Evolutionary conservation across 64 coral and sea anemone genomes (phyloP).

Genomic region (Stylophora pistillata): DNA sequence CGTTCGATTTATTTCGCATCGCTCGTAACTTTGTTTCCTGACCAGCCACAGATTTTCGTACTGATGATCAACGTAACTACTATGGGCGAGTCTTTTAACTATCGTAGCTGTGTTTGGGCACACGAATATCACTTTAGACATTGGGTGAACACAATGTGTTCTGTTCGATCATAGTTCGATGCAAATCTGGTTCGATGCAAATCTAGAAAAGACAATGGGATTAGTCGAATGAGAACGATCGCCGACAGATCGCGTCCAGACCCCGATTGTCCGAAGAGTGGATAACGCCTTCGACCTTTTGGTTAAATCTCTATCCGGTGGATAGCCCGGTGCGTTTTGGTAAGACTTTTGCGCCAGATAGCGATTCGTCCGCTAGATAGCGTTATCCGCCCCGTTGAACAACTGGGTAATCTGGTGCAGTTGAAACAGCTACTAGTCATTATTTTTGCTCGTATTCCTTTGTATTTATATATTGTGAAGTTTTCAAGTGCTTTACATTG

Average conservation of each 20-base stretch:
- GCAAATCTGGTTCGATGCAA: slow-evolving; percentile 55
- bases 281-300: too few relatives aligned
- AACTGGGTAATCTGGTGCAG: too few relatives aligned
- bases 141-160: slow-evolving; percentile 53
- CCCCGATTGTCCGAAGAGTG: too few relatives aligned
- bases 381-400: background rate
- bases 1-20: slow-evolving; percentile 28
- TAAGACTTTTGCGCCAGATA: background rate
- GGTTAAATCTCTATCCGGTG: too few relatives aligned
- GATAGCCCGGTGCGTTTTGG: too few relatives aligned
- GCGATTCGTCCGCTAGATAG: background rate
- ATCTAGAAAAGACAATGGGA: slow-evolving; percentile 37
- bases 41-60: slow-evolving; percentile 93
- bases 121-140: slow-evolving; percentile 63
- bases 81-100: slow-evolving; percentile 19
- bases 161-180: too few relatives aligned
- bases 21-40: slow-evolving; percentile 42
- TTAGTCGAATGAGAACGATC: background rate
- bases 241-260: too few relatives aligned
- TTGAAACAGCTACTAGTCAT: too few relatives aligned
- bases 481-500: too few relatives aligned
- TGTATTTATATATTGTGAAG: too few relatives aligned
- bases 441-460: too few relatives aligned
- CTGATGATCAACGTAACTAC: slow-evolving; percentile 10
- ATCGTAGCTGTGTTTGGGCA: slow-evolving; percentile 69